Base-by-base conservation (phyloP, 2,888 invertebrate genomes). In the Alloscopus bannaensis region DNA sequence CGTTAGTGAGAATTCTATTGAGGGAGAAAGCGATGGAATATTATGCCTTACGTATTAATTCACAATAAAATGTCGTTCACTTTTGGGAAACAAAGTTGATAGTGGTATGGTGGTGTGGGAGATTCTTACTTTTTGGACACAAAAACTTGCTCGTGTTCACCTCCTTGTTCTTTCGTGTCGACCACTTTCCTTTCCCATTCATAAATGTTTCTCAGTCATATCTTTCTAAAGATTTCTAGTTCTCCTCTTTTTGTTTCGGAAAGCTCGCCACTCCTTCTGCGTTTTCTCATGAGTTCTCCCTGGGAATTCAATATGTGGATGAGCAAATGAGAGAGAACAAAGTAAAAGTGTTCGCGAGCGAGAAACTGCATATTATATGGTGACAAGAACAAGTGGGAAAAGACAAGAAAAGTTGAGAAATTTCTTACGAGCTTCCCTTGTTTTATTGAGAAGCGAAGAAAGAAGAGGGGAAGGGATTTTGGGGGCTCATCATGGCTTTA, bases 391-490 rank as follows among this genome's bases (percentile, higher is more conserved):
- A 62, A 69, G 66, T 6, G 52, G 24, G 26, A 22, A 29, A 31
- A 20, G 64, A 76, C 68, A 76, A 52, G 76, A 76, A 68, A 76
- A 76, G 76, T 76, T 76, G 45, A 55, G 66, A 76, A 76, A 68
- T 76, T 76, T 62, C 62, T 68, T n/a, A n/a, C n/a, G n/a, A n/a
- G n/a, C n/a, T n/a, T 66, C 47, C 42, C 76, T 13, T 68, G 68
- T 66, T 66, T 66, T 55, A 52, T 55, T 26, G 47, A 76, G 45
- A 76, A 76, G 52, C 50, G 50, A 42, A n/a, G 50, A 59, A 31
- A n/a, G 20, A 42, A 26, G n/a, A 18, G 29, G 31, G 18, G 18
- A 52, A 62, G 60, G 31, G 69, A 59, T 29, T 62, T 47, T 29
- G 6, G 59, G 16, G 69, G 26, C 69, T 57, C 50, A 65, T 45